Conservation (phyloP, 2,888 invertebrate species). For the Anthrax anthrax region DNA sequence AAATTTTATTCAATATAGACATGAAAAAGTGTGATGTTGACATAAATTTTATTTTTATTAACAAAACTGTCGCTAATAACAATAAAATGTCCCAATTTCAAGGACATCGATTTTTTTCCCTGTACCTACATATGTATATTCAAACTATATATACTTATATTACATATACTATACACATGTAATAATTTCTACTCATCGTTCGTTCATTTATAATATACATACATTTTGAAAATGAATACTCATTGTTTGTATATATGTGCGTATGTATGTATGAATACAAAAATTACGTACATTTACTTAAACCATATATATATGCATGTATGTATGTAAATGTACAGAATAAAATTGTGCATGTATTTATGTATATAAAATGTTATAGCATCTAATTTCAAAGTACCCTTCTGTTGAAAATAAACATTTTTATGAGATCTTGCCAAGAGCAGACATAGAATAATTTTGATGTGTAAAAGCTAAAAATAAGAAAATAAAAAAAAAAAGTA, state of each 20-base stretch:
- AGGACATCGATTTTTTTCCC: conserved; percentile 17
- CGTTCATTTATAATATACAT: too few species aligned
- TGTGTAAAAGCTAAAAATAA: not conserved
- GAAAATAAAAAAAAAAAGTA: too few species aligned
- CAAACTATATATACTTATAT: not conserved
- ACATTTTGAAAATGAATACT: too few species aligned
- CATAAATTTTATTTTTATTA: conserved; percentile 21
- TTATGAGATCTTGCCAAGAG: conserved; percentile 3
- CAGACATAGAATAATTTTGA: not conserved
- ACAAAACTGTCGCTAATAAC: conserved; percentile 20
- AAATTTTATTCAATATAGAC: not conserved
- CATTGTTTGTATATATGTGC: not conserved
- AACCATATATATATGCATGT: too few species aligned
- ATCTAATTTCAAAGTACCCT: conserved; percentile 1
- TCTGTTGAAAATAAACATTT: conserved; percentile 3
- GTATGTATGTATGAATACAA: not conserved
- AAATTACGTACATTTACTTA: too few species aligned
- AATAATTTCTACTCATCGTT: too few species aligned
- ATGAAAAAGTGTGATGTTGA: conserved; percentile 15
- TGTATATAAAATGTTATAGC: not conserved
- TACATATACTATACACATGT: too few species aligned
- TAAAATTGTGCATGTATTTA: not conserved
- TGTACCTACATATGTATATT: not conserved
- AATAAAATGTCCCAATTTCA: conserved; percentile 19
- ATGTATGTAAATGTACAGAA: too few species aligned